Conservation (phyloP, 1,140 invertebrate genomes). For the Teleogryllus occipitalis region DNA sequence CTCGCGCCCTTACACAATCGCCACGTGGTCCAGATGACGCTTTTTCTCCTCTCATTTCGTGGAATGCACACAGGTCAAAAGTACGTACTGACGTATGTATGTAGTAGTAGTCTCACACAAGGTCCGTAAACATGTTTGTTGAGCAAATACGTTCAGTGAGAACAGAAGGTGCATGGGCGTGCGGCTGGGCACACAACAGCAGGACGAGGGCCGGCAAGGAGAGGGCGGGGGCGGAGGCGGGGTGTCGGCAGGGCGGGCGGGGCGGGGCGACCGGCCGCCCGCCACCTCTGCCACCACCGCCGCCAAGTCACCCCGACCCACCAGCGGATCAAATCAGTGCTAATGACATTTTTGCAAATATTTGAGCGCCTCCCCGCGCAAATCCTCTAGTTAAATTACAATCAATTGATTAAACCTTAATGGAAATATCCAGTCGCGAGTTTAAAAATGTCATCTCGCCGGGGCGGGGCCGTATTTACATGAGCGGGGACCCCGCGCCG, state of each 20-base stretch:
- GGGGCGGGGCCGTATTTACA: not conserved
- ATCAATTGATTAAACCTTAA: not conserved
- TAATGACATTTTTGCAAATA: not conserved
- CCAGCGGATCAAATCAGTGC: too few relatives aligned
- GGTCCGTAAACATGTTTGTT: not conserved
- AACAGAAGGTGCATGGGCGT: not conserved
- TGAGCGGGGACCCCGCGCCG: too few relatives aligned
- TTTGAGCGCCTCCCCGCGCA: not conserved
- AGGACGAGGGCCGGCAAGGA: not conserved
- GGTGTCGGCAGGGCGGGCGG: too few relatives aligned
- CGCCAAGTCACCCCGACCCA: too few relatives aligned
- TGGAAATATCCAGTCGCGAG: not conserved
- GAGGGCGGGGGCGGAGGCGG: not conserved
- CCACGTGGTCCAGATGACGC: not conserved
- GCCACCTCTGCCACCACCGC: too few relatives aligned
- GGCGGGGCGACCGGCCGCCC: too few relatives aligned
- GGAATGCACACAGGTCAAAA: constrained; percentile 3
- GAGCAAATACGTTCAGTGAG: not conserved
- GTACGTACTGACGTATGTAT: not conserved
- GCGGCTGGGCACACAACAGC: not conserved
- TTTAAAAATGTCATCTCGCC: too few relatives aligned
- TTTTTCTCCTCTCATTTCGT: not conserved
- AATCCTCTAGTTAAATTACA: not conserved
- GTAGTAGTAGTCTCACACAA: not conserved
- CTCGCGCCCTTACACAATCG: too few relatives aligned